Conservation (phyloP, 2,113 vertebrate species). For the Lophotis ruficrista region DNA sequence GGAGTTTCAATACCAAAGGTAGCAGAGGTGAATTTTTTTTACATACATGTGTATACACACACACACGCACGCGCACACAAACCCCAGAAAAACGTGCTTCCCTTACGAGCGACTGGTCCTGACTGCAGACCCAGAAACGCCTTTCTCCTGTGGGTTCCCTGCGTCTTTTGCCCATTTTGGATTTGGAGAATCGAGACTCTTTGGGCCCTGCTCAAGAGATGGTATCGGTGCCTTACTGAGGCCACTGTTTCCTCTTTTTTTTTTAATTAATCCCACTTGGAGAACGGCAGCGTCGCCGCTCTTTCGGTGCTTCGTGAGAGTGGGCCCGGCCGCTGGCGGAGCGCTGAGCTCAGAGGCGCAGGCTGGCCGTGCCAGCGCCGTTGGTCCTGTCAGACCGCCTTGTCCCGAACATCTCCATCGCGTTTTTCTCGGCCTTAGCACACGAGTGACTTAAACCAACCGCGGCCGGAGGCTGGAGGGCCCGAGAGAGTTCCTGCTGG, state of each 20-base stretch:
- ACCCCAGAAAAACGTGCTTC: background rate
- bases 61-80: background rate
- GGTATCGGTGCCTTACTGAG: conserved; percentile 68
- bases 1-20: conserved; percentile 30
- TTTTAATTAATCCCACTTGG: background rate
- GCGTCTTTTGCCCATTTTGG: background rate
- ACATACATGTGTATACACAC: fast-evolving
- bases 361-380: background rate
- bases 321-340: background rate
- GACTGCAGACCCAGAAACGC: background rate
- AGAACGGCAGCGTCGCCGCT: background rate
- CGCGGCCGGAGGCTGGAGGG: background rate
- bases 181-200: background rate
- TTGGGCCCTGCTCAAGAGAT: conserved; percentile 9
- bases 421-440: background rate
- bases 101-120: background rate
- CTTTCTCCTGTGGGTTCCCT: background rate
- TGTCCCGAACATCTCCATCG: background rate
- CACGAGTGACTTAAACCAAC: background rate
- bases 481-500: background rate
- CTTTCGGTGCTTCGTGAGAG: background rate
- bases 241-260: background rate
- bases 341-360: background rate
- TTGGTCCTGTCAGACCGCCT: background rate
- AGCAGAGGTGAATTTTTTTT: background rate